These are phyloP conservation scores for Ectropis crepuscularia DNA, from an alignment of 2,888 invertebrate species.

Conservation along the genomic window DNA sequence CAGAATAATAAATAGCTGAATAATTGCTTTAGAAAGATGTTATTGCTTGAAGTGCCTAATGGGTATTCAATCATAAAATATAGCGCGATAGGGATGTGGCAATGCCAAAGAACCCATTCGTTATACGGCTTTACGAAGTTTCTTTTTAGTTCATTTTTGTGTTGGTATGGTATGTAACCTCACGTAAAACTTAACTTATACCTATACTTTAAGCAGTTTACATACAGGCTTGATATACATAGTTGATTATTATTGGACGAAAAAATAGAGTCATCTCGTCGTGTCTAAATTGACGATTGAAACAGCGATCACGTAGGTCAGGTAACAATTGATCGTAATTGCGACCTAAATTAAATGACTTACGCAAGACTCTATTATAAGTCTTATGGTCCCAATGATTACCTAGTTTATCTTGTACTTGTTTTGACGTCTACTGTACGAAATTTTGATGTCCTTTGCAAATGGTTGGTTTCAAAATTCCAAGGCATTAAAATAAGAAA, in stretches of 20 bases:
- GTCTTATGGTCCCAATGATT: slow-evolving; percentile 1
- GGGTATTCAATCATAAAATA: slow-evolving; percentile 4
- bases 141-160: not conserved
- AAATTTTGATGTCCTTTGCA: not conserved
- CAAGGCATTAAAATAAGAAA: not conserved
- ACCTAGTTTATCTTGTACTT: not conserved
- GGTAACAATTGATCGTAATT: slow-evolving; percentile 25
- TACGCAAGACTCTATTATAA: not conserved
- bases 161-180: too few species aligned
- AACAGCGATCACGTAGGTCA: slow-evolving; percentile 24
- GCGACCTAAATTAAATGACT: slow-evolving; percentile 20
- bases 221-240: too few species aligned
- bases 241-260: slow-evolving; percentile 5
- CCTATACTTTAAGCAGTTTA: too few species aligned
- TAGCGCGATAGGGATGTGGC: not conserved
- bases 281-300: slow-evolving; percentile 19
- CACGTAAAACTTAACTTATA: too few species aligned
- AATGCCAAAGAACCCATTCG: not conserved
- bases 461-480: not conserved
- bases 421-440: not conserved
- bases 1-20: too few species aligned
- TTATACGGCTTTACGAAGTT: not conserved
- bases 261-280: slow-evolving; percentile 23
- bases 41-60: too few species aligned
- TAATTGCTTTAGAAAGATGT: too few species aligned